A percentile compares a stretch with the other conserved stretches of the same genome.
phyloP scores from a whole-genome alignment of 2,888 invertebrate species.

The Drosophila phalerata region DNA sequence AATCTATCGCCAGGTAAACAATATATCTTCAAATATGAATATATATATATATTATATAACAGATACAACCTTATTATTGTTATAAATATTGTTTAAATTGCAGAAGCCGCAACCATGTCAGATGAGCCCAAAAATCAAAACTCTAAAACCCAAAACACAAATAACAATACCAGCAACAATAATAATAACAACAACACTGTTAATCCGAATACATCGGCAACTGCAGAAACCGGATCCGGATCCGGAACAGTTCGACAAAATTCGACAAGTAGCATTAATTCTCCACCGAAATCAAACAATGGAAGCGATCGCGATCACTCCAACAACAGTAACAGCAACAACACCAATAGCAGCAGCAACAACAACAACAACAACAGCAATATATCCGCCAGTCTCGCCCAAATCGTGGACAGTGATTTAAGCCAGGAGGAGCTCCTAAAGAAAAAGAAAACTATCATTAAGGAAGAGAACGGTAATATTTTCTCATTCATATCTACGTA shows the following conservation, averaged over 20 bases:
- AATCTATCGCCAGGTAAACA: conserved; percentile 56
- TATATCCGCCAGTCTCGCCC: conserved; percentile 47
- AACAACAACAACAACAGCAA: conserved; percentile 62
- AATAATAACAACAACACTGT: conserved; percentile 23
- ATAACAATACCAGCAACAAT: conserved; percentile 27
- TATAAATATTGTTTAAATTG: conserved; percentile 3
- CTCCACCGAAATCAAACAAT: conserved; percentile 50
- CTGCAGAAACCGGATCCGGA: background rate
- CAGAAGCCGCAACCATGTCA: conserved; percentile 52
- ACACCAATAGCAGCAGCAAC: conserved; percentile 56
- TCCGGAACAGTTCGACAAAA: conserved; percentile 38
- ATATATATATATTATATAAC: background rate
- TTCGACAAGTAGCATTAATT: conserved; percentile 43
- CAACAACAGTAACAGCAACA: conserved; percentile 55
- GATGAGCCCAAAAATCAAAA: conserved; percentile 56
- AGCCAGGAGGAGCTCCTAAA: conserved; percentile 59
- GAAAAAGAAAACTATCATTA: conserved; percentile 56
- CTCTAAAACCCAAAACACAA: conserved; percentile 12
- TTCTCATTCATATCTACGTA: background rate
- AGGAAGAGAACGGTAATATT: conserved; percentile 77
- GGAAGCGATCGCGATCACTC: conserved; percentile 46
- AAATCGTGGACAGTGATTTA: conserved; percentile 59
- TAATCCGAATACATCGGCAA: conserved; percentile 9
- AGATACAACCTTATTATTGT: background rate
- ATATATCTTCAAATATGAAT: no score